Percentiles rank a stretch among this genome's conserved stretches.
Conservation (phyloP, 2,113 vertebrate genomes). For the Triplophysa siluroides region DNA sequence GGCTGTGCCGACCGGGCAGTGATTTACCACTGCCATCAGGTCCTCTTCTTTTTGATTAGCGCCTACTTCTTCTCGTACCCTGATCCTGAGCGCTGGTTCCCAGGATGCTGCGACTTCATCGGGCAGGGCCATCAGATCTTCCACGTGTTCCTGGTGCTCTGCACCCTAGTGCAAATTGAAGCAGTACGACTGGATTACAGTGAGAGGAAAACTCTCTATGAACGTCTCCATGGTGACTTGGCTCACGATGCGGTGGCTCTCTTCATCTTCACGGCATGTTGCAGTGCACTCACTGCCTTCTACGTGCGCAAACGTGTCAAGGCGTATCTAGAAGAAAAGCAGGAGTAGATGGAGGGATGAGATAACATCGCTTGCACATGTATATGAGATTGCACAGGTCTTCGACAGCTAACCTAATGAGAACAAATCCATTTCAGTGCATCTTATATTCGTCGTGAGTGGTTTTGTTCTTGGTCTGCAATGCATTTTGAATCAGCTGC, state of each 20-base stretch:
- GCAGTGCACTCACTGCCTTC: slow-evolving; percentile 83
- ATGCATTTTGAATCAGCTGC: slow-evolving; percentile 55
- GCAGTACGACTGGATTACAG: slow-evolving; percentile 86
- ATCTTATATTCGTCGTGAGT: slow-evolving; percentile 42
- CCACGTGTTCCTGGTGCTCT: slow-evolving; percentile 87
- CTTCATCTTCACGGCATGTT: slow-evolving; percentile 83
- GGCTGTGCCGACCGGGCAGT: slow-evolving; percentile 74
- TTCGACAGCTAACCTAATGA: slow-evolving; percentile 41
- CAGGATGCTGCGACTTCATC: slow-evolving; percentile 86
- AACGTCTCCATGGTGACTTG: slow-evolving; percentile 78
- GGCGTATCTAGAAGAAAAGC: slow-evolving; percentile 75
- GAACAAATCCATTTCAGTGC: not conserved
- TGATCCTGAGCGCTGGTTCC: slow-evolving; percentile 90
- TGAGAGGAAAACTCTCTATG: slow-evolving; percentile 80
- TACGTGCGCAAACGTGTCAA: slow-evolving; percentile 81
- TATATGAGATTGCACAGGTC: slow-evolving; percentile 43
- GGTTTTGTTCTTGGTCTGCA: slow-evolving; percentile 64
- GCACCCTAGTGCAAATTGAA: slow-evolving; percentile 91
- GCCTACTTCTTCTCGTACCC: slow-evolving; percentile 92
- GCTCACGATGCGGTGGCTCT: slow-evolving; percentile 82
- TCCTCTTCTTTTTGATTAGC: slow-evolving; percentile 87
- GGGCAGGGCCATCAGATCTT: slow-evolving; percentile 97
- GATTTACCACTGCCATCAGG: slow-evolving; percentile 86
- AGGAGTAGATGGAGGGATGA: slow-evolving; percentile 65
- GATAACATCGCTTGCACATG: slow-evolving; percentile 33